Conservation (phyloP, 2,797 vertebrate genomes). For the Rhodeus uyekii region DNA sequence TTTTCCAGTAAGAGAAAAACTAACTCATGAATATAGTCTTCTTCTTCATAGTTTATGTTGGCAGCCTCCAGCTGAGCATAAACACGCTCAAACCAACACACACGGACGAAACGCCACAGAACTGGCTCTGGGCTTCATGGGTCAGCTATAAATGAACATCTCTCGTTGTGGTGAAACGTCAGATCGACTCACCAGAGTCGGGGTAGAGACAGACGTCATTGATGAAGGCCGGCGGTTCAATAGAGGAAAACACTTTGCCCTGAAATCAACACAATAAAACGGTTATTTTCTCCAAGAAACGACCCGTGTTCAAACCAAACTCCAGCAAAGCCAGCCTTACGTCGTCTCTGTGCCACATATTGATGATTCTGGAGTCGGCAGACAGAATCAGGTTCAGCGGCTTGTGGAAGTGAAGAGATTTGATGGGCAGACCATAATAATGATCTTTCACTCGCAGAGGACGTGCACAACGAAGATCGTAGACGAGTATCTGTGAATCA, state of each 20-base stretch:
- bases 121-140: neutral
- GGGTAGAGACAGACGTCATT: slow-evolving; percentile 95
- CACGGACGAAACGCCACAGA: neutral
- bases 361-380: slow-evolving; percentile 93
- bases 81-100: neutral
- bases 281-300: neutral
- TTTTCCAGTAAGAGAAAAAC: slow-evolving; percentile 9
- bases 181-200: slow-evolving; percentile 81
- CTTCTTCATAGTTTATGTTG: neutral
- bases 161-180: neutral
- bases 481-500: slow-evolving; percentile 83
- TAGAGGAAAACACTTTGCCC: slow-evolving; percentile 93
- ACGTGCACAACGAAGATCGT: slow-evolving; percentile 91
- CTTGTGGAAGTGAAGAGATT: slow-evolving; percentile 87
- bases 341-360: slow-evolving; percentile 94
- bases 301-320: neutral
- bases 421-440: slow-evolving; percentile 92
- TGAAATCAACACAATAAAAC: slow-evolving; percentile 64
- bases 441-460: slow-evolving; percentile 94
- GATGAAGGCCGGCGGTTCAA: slow-evolving; percentile 90
- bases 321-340: slow-evolving; percentile 69
- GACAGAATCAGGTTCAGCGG: slow-evolving; percentile 90
- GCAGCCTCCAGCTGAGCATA: neutral
- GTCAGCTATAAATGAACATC: slow-evolving; percentile 3
- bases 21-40: neutral